Evolutionary conservation across 2,888 invertebrate genomes (phyloP), one percentile per base, ranked within the genome.

Genomic region (Napeogenes sylphis): DNA sequence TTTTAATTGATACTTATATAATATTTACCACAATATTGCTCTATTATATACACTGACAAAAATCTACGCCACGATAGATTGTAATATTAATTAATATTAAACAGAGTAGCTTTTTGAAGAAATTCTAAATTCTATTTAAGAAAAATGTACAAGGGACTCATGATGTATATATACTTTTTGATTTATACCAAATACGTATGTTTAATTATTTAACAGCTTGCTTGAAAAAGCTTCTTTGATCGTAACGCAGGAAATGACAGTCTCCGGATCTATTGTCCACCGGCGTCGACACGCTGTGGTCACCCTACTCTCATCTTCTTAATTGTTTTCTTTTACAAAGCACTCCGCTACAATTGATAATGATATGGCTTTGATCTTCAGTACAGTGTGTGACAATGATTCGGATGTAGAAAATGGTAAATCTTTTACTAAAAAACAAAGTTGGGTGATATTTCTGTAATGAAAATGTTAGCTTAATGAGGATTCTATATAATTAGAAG

Each of bases 281-380:
- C 68, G 74, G 69, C 75, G 74, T 72, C 75, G 66, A 61, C 60
- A 70, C 71, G 69, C 71, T 70, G 71, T 76, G 80, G 80, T 77
- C 82, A 78, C 84, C 84, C 84, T 71, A 75, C 72, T 67, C 75
- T 80, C 86, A 88, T 88, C 81, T 82, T 83, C 85, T 82, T 88
- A 85, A 88, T 89, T 89, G 88, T 87, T 87, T 87, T 87, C 87
- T 87, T 88, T 82, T 73, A 70, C 75, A 68, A 71, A 80, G 80
- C 85, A 84, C 83, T 85, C 80, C 75, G 76, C 75, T 71, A 88
- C 87, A 87, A 87, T 87, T 73, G 80, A 69, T 84, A 84, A 85
- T 84, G 82, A 81, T 75, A 77, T 77, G 70, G 81, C 87, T 88
- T 89, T 89, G 87, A 89, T 88, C 87, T 83, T 74, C 61, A 63